Evolutionary conservation across 2,797 vertebrate species (phyloP).

Genomic region (Hoplostethus atlanticus): DNA sequence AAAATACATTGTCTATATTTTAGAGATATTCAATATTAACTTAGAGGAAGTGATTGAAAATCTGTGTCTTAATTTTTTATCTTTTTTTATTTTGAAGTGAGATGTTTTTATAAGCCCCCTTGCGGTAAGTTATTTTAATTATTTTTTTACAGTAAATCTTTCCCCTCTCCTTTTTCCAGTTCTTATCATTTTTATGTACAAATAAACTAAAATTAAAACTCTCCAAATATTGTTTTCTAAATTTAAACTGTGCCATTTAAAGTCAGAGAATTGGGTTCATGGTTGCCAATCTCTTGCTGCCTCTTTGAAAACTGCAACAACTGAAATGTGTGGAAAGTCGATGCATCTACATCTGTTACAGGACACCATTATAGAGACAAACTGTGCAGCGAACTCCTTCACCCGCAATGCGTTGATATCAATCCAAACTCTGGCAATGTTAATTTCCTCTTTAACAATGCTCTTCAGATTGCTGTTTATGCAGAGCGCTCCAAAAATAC

Average conservation of each 20-base stretch:
- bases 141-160: too few species aligned
- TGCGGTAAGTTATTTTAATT: too few species aligned
- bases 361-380: slow-evolving; percentile 14
- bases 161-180: too few species aligned
- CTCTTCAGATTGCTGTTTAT: slow-evolving; percentile 54
- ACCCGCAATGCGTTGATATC: slow-evolving; percentile 36
- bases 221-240: too few species aligned
- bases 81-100: too few species aligned
- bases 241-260: too few species aligned
- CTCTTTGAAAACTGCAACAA: slow-evolving; percentile 5
- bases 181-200: too few species aligned
- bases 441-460: slow-evolving; percentile 42
- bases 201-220: too few species aligned
- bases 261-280: too few species aligned
- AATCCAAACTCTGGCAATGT: slow-evolving; percentile 39
- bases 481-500: slow-evolving; percentile 53
- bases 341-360: slow-evolving; percentile 32
- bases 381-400: slow-evolving; percentile 15
- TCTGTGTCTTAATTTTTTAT: background rate
- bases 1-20: background rate
- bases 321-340: slow-evolving; percentile 10
- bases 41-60: background rate
- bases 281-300: background rate
- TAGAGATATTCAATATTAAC: background rate
- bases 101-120: too few species aligned